Base-by-base conservation (phyloP, 2,797 vertebrate genomes). In the Bryconaethiops microstoma region DNA sequence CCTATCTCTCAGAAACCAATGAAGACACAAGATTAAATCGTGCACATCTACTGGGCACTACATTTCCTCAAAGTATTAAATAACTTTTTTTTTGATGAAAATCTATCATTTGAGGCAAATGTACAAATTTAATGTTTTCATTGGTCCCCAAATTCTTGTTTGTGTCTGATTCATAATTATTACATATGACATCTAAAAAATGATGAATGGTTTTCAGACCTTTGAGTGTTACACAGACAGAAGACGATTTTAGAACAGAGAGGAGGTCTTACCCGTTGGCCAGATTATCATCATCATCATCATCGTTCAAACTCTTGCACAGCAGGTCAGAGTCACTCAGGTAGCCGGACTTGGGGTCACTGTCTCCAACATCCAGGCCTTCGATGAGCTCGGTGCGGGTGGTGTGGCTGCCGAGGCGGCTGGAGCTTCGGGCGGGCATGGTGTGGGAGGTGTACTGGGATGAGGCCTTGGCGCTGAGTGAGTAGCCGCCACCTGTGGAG, bases 301-400 rank as follows among this genome's bases (percentile, higher is more conserved):
- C 42, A 45, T 89, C 88, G 0, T 89, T 96, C 91, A 97, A 91
- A 7, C 95, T 96, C 91, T 98, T 99, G 62, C 96, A 96, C 79
- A 96, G 93, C 80, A 98, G 92, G 80, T 99, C 97, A 0, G 95
- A 97, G 93, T 99, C 98, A 19, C 95, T 96, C 93, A 98, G 94
- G 91, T 99, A 99, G 67, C 97, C 97, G 0, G 97, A 98, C 90
- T 99, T 99, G 82, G 97, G 94, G 86, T 97, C 96, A 2, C 92
- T 76, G 0, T 97, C 95, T 0, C 97, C 95, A 0, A 87, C 84
- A 74, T 97, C 96, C 87, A 97, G 89, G 0, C 94, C 92, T 88
- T 98, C 97, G 0, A 98, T 96, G 80, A 99, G 95, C 90, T 99
- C 96, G 67, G 97, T 94, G 83, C 95, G 97, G n/a, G 97, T 95